phyloP scores from a whole-genome alignment of 2,797 vertebrate genomes.

The Spea hammondii region DNA sequence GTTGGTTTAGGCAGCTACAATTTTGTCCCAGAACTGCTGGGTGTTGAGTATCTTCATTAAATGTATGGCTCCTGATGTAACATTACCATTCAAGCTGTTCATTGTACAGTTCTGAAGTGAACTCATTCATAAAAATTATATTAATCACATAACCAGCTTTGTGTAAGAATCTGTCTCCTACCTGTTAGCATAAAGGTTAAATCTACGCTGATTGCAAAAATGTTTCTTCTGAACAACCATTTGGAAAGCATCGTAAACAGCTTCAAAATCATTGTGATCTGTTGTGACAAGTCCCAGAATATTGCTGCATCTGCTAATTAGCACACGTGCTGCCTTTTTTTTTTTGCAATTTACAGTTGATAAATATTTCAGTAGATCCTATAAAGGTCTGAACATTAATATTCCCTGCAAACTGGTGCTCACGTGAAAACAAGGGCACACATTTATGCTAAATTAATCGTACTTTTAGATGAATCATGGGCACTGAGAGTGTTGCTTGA shows the following conservation, averaged over 20 bases:
- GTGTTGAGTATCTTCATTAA: too few relatives aligned
- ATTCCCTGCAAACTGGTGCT: neutral
- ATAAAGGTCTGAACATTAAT: neutral
- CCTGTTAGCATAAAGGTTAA: neutral
- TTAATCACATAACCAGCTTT: too few relatives aligned
- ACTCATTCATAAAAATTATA: too few relatives aligned
- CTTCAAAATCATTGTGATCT: slow-evolving; percentile 16
- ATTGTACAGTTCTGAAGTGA: too few relatives aligned
- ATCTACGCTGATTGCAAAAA: neutral
- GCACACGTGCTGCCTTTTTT: slow-evolving; percentile 18
- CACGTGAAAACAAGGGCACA: neutral
- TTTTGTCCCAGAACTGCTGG: too few relatives aligned
- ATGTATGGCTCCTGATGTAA: too few relatives aligned
- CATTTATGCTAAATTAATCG: neutral
- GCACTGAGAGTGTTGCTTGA: too few relatives aligned
- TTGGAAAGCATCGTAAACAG: neutral
- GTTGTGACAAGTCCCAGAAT: slow-evolving; percentile 26
- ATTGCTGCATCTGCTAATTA: slow-evolving; percentile 32
- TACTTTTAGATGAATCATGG: too few relatives aligned
- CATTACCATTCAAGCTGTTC: too few relatives aligned
- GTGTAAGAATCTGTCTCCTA: neutral
- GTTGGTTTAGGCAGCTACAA: too few relatives aligned
- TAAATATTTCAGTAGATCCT: slow-evolving; percentile 17
- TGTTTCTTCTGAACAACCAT: neutral
- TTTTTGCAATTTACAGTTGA: slow-evolving; percentile 1